Evolutionary conservation across 2,888 invertebrate species (phyloP), one percentile per base, ranked within the genome.

Genomic region (Lottia gigantea): DNA sequence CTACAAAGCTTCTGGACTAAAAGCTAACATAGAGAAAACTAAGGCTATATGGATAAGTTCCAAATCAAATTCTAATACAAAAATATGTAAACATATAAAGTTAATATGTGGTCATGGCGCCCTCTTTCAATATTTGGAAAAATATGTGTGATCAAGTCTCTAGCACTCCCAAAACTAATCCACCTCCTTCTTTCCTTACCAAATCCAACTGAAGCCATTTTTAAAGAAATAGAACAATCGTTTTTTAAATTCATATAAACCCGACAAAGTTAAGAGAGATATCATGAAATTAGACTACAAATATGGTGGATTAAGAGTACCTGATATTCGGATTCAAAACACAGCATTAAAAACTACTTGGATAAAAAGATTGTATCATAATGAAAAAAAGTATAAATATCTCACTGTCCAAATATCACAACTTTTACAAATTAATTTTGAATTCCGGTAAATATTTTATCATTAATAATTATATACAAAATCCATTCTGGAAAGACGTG

Each of bases 231-330:
- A 46, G 40, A 71, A 64, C 25, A 15, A 19, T 8, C 62, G 19
- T 64, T 67, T 64, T 67, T 31, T 62, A 23, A 61, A 25, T 68
- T 65, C 67, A 61, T 71, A 26, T 71, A 71, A 71, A 65, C 23
- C 64, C 26, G 68, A 68, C 23, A 65, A 71, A 62, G 46, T 67
- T 11, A 71, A 71, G 23, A 49, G 67, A 46, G 65, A 71, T 40
- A 63, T 49, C 46, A n/a, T 68, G 15, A 65, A 65, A 16, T 47
- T 45, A 26, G 65, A 71, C 25, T 47, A n/a, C n/a, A 15, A n/a
- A 14, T 19, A 68, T 47, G 68, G 71, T 45, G 62, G 71, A 45
- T 47, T 71, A 23, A 68, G 68, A 68, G 68, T 71, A 40, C 67
- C 67, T n/a, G 47, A 71, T 67, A 64, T 67, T 67, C n/a, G 40